Percentiles rank a stretch among this genome's conserved stretches.
Conservation (phyloP, 2,797 vertebrate species). For the Champsocephalus esox region DNA sequence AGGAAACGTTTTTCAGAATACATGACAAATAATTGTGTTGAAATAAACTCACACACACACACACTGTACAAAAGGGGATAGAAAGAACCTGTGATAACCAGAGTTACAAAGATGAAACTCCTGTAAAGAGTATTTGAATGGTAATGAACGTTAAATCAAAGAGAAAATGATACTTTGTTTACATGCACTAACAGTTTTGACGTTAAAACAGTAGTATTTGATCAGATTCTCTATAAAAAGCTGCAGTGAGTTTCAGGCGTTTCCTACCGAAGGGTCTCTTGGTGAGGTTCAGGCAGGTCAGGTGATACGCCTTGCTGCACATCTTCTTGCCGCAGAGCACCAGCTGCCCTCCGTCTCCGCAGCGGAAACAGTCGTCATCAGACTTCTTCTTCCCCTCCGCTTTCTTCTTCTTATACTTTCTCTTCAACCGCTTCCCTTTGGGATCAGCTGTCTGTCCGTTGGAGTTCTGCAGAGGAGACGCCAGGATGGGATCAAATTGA, state of each 20-base stretch:
- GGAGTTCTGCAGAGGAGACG: conserved; percentile 59
- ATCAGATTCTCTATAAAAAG: too few relatives aligned
- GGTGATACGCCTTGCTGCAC: conserved; percentile 97
- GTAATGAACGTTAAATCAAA: neutral
- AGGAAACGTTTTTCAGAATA: neutral
- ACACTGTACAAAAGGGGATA: too few relatives aligned
- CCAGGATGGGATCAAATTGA: neutral
- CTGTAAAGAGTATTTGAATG: neutral
- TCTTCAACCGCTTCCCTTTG: conserved; percentile 92
- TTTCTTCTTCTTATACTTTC: conserved; percentile 86
- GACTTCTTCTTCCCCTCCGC: conserved; percentile 91
- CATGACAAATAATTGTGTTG: neutral
- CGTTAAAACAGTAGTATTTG: too few relatives aligned
- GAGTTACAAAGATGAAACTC: neutral
- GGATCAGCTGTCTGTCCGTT: conserved; percentile 87
- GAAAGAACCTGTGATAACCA: neutral
- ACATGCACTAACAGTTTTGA: too few relatives aligned
- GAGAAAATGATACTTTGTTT: too few relatives aligned
- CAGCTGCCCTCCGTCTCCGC: conserved; percentile 94
- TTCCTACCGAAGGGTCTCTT: conserved; percentile 95
- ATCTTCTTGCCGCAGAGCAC: conserved; percentile 94
- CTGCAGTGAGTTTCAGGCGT: too few relatives aligned
- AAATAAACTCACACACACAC: too few relatives aligned
- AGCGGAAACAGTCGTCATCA: conserved; percentile 98
- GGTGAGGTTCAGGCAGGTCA: conserved; percentile 93